phyloP scores from a whole-genome alignment of 2,888 invertebrate species.

The Clepsis dumicolana region DNA sequence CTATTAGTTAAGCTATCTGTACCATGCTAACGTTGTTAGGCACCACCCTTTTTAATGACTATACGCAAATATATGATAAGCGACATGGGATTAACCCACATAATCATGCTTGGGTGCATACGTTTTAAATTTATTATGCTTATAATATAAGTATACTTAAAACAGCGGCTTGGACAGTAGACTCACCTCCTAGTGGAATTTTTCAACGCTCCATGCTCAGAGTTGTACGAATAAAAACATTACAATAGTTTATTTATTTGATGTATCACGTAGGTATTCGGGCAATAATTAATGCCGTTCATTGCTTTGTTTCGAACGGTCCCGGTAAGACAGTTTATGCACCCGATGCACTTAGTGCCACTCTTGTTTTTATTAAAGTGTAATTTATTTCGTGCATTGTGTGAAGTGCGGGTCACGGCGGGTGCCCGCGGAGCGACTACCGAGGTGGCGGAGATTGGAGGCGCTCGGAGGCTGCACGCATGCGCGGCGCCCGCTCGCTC shows the following conservation, averaged over 20 bases:
- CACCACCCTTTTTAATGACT: not conserved
- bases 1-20: not conserved
- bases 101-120: not conserved
- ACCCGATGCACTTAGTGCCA: not conserved
- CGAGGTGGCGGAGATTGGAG: constrained; percentile 43
- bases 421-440: constrained; percentile 49
- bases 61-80: not conserved
- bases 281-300: not conserved
- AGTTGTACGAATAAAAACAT: constrained; percentile 28
- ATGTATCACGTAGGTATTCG: not conserved
- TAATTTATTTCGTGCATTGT: not conserved
- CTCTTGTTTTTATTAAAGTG: constrained; percentile 4
- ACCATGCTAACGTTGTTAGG: not conserved
- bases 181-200: constrained; percentile 18
- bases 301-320: constrained; percentile 7
- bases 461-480: constrained; percentile 72
- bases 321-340: not conserved
- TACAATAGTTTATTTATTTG: not conserved
- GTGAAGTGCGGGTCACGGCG: not conserved
- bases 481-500: constrained; percentile 53
- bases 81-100: not conserved
- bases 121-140: not conserved
- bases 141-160: not conserved
- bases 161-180: not conserved
- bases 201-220: constrained; percentile 23